Conservation (phyloP, 2,113 vertebrate species). For the Dromiciops gliroides region DNA sequence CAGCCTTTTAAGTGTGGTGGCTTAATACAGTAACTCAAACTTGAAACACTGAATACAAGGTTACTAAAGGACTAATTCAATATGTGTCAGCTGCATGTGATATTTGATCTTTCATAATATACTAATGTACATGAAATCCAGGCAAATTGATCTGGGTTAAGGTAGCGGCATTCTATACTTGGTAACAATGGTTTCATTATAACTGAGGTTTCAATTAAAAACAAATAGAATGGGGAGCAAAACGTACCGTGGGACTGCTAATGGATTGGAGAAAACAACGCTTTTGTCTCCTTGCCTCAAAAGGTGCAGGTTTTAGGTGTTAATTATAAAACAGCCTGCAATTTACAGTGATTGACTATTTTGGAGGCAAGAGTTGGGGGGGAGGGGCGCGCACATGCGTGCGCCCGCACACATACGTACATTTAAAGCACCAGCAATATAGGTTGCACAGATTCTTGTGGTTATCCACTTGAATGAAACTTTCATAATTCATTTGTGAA, state of each 20-base stretch:
- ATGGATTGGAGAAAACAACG: neutral
- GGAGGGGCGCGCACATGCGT: too few relatives aligned
- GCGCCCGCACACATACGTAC: too few relatives aligned
- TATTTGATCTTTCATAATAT: conserved; percentile 40
- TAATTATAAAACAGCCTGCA: conserved; percentile 54
- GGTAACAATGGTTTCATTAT: conserved; percentile 14
- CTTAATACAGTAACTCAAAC: conserved; percentile 8
- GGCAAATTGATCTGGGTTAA: conserved; percentile 35
- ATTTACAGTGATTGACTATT: conserved; percentile 25
- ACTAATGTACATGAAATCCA: conserved; percentile 25
- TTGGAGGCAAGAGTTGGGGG: neutral
- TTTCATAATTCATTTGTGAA: conserved; percentile 34
- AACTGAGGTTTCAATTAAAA: conserved; percentile 58
- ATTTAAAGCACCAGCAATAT: neutral
- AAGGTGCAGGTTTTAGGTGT: conserved; percentile 18
- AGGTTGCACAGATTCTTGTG: neutral
- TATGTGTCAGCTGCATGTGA: neutral
- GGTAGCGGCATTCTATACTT: neutral
- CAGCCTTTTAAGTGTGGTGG: neutral
- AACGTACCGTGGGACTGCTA: neutral
- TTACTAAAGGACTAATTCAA: neutral
- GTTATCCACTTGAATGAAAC: neutral
- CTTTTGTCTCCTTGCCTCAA: conserved; percentile 33
- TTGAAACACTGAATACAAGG: neutral
- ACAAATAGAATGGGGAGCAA: conserved; percentile 25